A percentile compares a stretch with the other conserved stretches of the same genome.
Conservation (phyloP, 1,140 invertebrate genomes). For the Anoplolepis gracilipes region DNA sequence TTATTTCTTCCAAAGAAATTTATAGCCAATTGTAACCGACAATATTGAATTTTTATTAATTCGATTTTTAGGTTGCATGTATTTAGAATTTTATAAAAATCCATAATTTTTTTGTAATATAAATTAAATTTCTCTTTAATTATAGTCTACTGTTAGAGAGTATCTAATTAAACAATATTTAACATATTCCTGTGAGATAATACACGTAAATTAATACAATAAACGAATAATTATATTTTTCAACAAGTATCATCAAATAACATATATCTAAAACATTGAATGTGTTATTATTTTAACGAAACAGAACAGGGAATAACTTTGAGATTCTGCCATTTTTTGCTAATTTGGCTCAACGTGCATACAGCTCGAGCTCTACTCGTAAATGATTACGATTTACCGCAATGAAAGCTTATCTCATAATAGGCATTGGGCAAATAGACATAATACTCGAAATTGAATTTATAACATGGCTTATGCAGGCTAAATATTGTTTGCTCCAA, state of each 20-base stretch:
- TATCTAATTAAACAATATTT: not conserved
- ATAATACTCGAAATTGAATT: slow-evolving; percentile 58
- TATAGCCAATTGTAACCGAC: not conserved
- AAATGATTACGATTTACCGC: slow-evolving; percentile 23
- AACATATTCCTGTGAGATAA: too few relatives aligned
- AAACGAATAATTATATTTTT: not conserved
- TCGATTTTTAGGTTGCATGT: not conserved
- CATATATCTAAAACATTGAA: not conserved
- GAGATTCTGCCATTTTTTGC: not conserved
- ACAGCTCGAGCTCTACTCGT: not conserved
- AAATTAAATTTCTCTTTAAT: not conserved
- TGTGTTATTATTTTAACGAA: not conserved
- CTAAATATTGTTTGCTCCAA: slow-evolving; percentile 58
- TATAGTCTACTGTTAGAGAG: not conserved
- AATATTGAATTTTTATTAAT: slow-evolving; percentile 38
- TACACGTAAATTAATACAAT: not conserved
- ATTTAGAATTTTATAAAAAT: not conserved
- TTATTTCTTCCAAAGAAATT: slow-evolving; percentile 26
- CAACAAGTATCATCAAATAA: too few relatives aligned
- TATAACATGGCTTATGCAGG: slow-evolving; percentile 17
- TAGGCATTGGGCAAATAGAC: slow-evolving; percentile 30
- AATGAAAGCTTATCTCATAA: slow-evolving; percentile 18
- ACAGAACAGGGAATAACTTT: not conserved
- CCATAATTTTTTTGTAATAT: not conserved
- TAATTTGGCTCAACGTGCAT: not conserved